Evolutionary conservation across 2,797 vertebrate species (phyloP).

Genomic region (Tenualosa ilisha): DNA sequence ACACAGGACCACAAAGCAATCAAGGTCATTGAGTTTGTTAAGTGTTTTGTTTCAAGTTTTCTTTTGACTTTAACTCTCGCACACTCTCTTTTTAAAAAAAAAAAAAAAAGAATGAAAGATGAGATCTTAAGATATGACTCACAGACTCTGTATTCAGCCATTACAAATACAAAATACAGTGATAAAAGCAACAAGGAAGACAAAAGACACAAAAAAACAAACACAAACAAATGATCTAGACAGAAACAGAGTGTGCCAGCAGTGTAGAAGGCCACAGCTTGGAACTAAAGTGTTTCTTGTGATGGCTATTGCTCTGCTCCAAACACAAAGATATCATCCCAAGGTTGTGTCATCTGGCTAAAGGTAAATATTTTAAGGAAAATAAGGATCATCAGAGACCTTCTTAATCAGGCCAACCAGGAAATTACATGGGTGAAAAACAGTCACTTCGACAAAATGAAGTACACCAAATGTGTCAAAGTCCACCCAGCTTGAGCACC

Average conservation of each 20-base stretch:
- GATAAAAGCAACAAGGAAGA: neutral
- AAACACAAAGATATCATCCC: neutral
- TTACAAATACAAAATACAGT: neutral
- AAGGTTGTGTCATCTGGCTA: neutral
- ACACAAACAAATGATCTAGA: neutral
- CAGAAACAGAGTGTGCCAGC: neutral
- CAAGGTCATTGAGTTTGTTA: conserved; percentile 16
- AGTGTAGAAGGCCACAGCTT: neutral
- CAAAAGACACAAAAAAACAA: neutral
- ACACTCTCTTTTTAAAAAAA: neutral
- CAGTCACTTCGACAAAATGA: neutral
- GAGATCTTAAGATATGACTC: neutral
- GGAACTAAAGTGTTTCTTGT: neutral
- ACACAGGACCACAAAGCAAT: conserved; percentile 9
- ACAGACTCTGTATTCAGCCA: neutral
- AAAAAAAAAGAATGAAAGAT: neutral
- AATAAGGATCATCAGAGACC: neutral
- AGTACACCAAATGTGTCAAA: neutral
- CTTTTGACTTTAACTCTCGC: conserved; percentile 18
- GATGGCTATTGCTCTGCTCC: neutral
- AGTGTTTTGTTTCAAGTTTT: conserved; percentile 23
- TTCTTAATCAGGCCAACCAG: neutral
- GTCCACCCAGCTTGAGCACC: neutral
- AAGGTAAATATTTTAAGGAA: neutral
- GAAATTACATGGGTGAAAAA: neutral